Evolutionary conservation across 2,888 invertebrate species (phyloP), one percentile per base, ranked within the genome.

Genomic region (Hedya salicella): DNA sequence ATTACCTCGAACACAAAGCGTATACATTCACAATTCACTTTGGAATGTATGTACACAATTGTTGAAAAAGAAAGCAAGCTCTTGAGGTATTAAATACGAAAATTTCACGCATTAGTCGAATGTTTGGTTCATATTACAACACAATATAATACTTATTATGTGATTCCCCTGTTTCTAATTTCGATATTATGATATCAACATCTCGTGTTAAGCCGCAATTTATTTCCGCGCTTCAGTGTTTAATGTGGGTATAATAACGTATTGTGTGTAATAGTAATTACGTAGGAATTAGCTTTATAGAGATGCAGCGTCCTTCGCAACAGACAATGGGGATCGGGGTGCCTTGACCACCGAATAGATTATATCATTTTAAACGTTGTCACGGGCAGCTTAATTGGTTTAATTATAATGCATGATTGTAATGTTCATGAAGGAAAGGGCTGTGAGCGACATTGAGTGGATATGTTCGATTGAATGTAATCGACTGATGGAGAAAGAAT

Each of bases 311-410:
- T 60, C 60, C 59, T 60, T 66, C 44, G 19, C 19, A 6, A 32
- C 30, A 60, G 46, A 66, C 65, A 66, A 66, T 54, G 17, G 16
- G 60, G 66, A 48, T 66, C 66, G 48, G 9, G 39, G 48, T 16
- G 40, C 66, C 66, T 66, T 66, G 66, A 66, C 66, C 66, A 61
- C 48, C 39, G 54, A 62, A 53, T 63, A 66, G 66, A 66, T 66
- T 48, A 30, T 61, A 66, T 66, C 66, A 39, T 40, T 21, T 30
- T 5, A 65, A 32, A 54, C 54, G 40, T 40, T 42, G 57, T 64
- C 64, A 49, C 50, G 60, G 19, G 3, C n/a, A n/a, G 30, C 17
- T 32, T 54, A 48, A 66, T 48, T 32, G 46, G 48, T 54, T 46
- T 49, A 61, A 61, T 66, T 66, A 66, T 66, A 66, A 66, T 53